phyloP scores from a whole-genome alignment of 1,140 invertebrate species.

The Lepidurus arcticus region DNA sequence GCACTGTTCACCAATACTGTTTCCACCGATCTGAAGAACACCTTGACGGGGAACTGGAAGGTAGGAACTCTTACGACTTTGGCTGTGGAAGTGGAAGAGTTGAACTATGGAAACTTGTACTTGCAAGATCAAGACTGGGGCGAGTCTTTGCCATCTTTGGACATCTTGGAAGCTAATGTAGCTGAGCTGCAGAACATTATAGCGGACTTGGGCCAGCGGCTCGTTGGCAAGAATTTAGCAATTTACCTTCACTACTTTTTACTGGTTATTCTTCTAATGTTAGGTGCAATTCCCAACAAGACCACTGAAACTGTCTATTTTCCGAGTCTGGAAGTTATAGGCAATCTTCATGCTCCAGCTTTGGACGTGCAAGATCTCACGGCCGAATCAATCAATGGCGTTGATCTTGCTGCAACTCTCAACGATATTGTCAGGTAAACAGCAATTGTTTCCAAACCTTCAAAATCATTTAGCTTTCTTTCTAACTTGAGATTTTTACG shows the following conservation, averaged over 20 bases:
- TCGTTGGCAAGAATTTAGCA: background rate
- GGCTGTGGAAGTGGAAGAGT: background rate
- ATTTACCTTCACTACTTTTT: too few species aligned
- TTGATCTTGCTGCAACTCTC: background rate
- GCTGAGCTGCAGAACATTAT: background rate
- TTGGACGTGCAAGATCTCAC: background rate
- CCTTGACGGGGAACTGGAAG: background rate
- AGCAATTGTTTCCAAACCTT: background rate
- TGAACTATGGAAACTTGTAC: background rate
- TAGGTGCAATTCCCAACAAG: background rate
- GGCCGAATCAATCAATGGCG: background rate
- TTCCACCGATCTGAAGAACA: background rate
- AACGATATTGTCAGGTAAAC: background rate
- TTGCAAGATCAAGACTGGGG: constrained; percentile 9
- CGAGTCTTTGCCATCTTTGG: background rate
- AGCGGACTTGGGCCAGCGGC: background rate
- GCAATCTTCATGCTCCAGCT: background rate
- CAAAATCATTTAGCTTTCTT: background rate
- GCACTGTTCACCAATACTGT: constrained; percentile 7
- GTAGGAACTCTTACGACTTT: background rate
- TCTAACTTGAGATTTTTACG: background rate
- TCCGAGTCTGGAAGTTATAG: background rate
- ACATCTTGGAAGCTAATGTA: background rate
- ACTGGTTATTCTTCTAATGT: background rate
- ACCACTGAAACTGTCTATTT: background rate